Evolutionary conservation across 2,113 vertebrate species (phyloP).

Genomic region (Micronycteris hirsuta): DNA sequence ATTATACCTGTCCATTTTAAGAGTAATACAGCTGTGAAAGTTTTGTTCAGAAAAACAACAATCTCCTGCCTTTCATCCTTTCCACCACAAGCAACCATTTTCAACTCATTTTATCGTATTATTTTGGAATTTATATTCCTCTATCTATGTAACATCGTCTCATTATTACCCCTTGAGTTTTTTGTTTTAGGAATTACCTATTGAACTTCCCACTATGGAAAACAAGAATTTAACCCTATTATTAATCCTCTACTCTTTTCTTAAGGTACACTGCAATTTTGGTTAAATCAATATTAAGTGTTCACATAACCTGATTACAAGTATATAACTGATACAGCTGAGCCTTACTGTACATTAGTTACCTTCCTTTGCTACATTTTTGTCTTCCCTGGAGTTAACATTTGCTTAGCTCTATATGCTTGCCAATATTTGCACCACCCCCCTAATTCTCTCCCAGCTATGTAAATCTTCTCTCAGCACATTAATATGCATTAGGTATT

Average conservation of each 20-base stretch:
- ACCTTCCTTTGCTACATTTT: not conserved
- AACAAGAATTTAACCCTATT: not conserved
- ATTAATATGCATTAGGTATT: not conserved
- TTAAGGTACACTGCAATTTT: not conserved
- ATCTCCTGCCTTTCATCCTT: not conserved
- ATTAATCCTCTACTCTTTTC: not conserved
- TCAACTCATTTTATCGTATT: not conserved
- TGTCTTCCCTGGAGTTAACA: not conserved
- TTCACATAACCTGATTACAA: not conserved
- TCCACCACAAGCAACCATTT: not conserved
- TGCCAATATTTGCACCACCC: not conserved
- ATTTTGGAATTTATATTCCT: not conserved
- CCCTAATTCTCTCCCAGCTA: not conserved
- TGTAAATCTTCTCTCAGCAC: not conserved
- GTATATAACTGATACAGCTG: not conserved
- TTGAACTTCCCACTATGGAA: not conserved
- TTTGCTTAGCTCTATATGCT: not conserved
- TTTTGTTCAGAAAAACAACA: not conserved
- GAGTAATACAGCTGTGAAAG: not conserved
- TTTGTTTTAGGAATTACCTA: conserved; percentile 23
- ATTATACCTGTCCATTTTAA: not conserved
- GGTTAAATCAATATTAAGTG: not conserved
- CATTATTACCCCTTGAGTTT: not conserved
- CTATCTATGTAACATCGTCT: not conserved
- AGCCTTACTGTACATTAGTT: not conserved